Evolutionary conservation across 2,888 invertebrate genomes (phyloP).

Genomic region (Lottia gigantea): DNA sequence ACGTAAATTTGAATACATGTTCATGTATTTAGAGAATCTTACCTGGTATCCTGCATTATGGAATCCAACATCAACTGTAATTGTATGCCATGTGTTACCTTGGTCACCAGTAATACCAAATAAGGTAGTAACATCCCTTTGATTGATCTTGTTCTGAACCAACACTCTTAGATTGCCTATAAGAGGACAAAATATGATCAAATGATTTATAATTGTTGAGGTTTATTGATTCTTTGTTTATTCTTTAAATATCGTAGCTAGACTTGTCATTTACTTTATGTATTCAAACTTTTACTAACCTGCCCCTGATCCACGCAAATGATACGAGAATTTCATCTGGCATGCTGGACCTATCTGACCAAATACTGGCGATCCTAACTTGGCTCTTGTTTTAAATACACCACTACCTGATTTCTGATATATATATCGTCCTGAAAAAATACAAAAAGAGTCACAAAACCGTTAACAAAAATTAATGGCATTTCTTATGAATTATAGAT

Average conservation of each 20-base stretch:
- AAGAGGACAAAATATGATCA: too few relatives aligned
- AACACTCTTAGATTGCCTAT: slow-evolving; percentile 45
- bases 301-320: slow-evolving; percentile 55
- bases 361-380: slow-evolving; percentile 49
- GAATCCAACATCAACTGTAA: slow-evolving; percentile 54
- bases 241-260: slow-evolving; percentile 23
- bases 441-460: too few relatives aligned
- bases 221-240: background rate
- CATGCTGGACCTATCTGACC: slow-evolving; percentile 56
- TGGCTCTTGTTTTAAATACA: slow-evolving; percentile 43
- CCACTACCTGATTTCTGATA: slow-evolving; percentile 48
- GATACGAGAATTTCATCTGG: slow-evolving; percentile 59
- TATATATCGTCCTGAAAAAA: slow-evolving; percentile 54
- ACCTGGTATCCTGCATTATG: slow-evolving; percentile 55
- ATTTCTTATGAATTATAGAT: too few relatives aligned
- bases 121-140: slow-evolving; percentile 37
- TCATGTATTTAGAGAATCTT: background rate
- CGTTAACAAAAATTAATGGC: too few relatives aligned
- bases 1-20: background rate
- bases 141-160: slow-evolving; percentile 39
- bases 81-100: slow-evolving; percentile 55
- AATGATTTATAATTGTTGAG: too few relatives aligned
- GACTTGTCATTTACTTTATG: slow-evolving; percentile 14
- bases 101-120: slow-evolving; percentile 55
- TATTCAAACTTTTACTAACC: slow-evolving; percentile 32